These are phyloP conservation scores for Drosophila longiperda DNA, from an alignment of 2,888 invertebrate species.

Conservation along the genomic window DNA sequence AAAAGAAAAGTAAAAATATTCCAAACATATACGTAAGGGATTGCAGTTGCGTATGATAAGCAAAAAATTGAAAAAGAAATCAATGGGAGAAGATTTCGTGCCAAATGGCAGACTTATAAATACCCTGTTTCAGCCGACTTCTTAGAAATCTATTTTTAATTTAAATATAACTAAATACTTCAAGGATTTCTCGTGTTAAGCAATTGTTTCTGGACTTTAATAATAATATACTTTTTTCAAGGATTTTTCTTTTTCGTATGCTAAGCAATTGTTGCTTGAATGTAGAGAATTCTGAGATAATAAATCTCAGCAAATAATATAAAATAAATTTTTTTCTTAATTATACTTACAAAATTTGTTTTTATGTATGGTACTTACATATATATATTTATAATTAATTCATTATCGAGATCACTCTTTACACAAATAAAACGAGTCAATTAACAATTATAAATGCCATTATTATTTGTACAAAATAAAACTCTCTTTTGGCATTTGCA, in stretches of 20 bases:
- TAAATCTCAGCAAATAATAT: too few relatives aligned
- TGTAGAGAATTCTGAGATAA: not conserved
- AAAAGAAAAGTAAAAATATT: slow-evolving; percentile 10
- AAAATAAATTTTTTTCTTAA: not conserved
- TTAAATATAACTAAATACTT: too few relatives aligned
- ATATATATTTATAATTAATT: not conserved
- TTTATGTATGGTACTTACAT: rapidly evolving
- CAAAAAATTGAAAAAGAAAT: slow-evolving; percentile 9
- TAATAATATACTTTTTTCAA: not conserved
- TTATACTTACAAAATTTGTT: not conserved
- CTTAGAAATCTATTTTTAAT: too few relatives aligned
- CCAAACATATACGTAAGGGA: slow-evolving; percentile 52
- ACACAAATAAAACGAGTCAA: not conserved
- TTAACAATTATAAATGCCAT: not conserved
- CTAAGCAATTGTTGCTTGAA: not conserved
- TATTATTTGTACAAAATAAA: not conserved
- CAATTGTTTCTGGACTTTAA: too few relatives aligned
- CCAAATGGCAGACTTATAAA: not conserved
- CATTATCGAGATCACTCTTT: rapidly evolving
- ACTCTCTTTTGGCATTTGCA: too few relatives aligned
- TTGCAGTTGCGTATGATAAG: slow-evolving; percentile 36
- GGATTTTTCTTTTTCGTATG: not conserved
- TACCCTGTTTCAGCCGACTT: not conserved
- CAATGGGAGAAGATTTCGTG: not conserved
- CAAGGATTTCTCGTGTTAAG: too few relatives aligned